Evolutionary conservation across 37 sponge, comb jelly and placozoan species (phyloP).

Genomic region (Aplysina aerophoba): DNA sequence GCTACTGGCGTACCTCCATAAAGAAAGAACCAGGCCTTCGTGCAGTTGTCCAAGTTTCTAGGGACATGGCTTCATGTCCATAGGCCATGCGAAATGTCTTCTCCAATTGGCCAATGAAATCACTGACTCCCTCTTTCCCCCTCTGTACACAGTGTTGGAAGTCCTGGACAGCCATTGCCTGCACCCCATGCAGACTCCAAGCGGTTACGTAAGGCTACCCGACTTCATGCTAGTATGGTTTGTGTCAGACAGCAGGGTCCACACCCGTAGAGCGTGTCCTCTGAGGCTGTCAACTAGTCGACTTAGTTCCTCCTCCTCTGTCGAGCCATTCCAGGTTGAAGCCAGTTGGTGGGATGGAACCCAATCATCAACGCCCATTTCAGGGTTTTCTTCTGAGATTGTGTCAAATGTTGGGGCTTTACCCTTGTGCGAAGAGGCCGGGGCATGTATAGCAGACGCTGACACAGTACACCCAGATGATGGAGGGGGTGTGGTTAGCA

Average conservation of each 20-base stretch:
- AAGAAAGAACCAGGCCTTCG: too few species aligned
- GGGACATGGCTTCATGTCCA: constrained; percentile 49
- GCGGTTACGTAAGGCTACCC: too few species aligned
- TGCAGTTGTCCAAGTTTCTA: constrained; percentile 33
- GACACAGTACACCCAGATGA: too few species aligned
- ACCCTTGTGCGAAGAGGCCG: background rate
- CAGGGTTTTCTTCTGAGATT: constrained; percentile 50
- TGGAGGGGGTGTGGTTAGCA: too few species aligned
- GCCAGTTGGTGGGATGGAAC: constrained; percentile 34
- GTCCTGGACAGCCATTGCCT: constrained; percentile 74
- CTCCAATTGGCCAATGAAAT: constrained; percentile 48
- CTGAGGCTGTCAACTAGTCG: constrained; percentile 54
- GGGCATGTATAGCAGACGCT: too few species aligned
- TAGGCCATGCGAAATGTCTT: constrained; percentile 42
- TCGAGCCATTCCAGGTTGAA: constrained; percentile 58
- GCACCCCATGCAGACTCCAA: too few species aligned
- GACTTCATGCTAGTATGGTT: background rate
- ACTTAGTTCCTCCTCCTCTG: constrained; percentile 40
- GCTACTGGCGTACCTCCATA: too few species aligned
- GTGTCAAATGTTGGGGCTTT: constrained; percentile 53
- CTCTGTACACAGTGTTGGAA: constrained; percentile 49
- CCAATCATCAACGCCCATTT: constrained; percentile 46
- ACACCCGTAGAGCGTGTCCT: constrained; percentile 40
- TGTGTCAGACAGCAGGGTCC: background rate
- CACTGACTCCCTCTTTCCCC: constrained; percentile 41